phyloP scores from a whole-genome alignment of 2,797 vertebrate genomes.

The Xenops minutus region DNA sequence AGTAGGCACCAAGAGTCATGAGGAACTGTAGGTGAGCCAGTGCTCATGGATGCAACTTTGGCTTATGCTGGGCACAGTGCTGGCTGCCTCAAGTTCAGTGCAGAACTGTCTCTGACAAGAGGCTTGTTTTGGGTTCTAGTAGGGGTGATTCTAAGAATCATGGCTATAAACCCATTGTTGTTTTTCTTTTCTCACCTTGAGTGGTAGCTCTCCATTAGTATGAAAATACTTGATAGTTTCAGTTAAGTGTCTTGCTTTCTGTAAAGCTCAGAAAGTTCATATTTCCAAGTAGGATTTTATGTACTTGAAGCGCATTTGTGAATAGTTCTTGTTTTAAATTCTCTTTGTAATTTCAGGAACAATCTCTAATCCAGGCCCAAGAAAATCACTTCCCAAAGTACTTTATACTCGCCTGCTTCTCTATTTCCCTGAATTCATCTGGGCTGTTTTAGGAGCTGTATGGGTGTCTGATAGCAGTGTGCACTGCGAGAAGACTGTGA shows the following conservation, averaged over 20 bases:
- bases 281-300: background rate
- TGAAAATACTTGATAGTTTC: background rate
- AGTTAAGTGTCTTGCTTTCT: background rate
- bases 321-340: background rate
- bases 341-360: constrained; percentile 81
- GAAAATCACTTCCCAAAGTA: constrained; percentile 89
- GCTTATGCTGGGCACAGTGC: background rate
- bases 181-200: background rate
- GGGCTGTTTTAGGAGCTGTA: constrained; percentile 89
- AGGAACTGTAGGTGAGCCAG: background rate
- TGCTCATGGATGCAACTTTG: rapidly evolving
- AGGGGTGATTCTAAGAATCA: background rate
- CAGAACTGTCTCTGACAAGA: background rate
- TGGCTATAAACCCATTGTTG: background rate
- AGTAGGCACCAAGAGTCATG: background rate
- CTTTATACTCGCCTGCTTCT: constrained; percentile 89
- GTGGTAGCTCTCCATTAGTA: background rate
- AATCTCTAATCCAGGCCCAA: constrained; percentile 90
- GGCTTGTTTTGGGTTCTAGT: background rate
- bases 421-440: constrained; percentile 89
- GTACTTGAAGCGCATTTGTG: background rate
- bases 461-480: constrained; percentile 86
- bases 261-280: background rate
- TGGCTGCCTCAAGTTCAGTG: background rate
- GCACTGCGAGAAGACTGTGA: constrained; percentile 83